These are phyloP conservation scores for Parus major DNA, from an alignment of 2,113 vertebrate species.

Conservation along the genomic window DNA sequence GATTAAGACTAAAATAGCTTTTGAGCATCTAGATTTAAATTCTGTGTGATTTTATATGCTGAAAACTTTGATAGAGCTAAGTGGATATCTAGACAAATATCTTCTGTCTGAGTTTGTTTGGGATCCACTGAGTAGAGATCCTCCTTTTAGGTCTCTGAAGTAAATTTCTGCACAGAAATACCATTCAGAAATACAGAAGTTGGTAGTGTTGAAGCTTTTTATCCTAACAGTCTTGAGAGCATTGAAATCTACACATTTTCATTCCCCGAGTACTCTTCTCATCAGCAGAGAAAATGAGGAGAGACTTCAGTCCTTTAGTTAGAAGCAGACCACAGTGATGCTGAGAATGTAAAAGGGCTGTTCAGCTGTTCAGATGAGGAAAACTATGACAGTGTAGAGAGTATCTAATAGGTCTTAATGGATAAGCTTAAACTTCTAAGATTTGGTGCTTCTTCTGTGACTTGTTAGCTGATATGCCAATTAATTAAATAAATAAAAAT, in stretches of 20 bases:
- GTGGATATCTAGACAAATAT: not conserved
- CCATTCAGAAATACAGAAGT: not conserved
- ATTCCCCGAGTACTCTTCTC: not conserved
- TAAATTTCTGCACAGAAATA: not conserved
- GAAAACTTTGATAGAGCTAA: not conserved
- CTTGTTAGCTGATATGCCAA: not conserved
- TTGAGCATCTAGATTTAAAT: not conserved
- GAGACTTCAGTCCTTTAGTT: not conserved
- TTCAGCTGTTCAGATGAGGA: not conserved
- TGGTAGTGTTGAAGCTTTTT: not conserved
- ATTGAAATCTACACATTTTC: not conserved
- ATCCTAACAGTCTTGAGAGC: not conserved
- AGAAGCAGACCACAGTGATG: not conserved
- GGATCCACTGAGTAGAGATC: not conserved
- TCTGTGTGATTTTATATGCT: not conserved
- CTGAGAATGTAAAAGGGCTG: not conserved
- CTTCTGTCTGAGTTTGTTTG: not conserved
- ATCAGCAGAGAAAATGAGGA: not conserved
- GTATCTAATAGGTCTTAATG: not conserved
- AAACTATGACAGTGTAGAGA: not conserved
- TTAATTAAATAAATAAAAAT: not conserved
- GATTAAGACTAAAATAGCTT: not conserved
- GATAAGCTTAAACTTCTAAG: not conserved
- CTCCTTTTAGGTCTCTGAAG: not conserved
- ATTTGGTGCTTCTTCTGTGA: not conserved